Evolutionary conservation across 2,888 invertebrate genomes (phyloP), one percentile per base, ranked within the genome.

Genomic region (Temnothorax unifasciatus): DNA sequence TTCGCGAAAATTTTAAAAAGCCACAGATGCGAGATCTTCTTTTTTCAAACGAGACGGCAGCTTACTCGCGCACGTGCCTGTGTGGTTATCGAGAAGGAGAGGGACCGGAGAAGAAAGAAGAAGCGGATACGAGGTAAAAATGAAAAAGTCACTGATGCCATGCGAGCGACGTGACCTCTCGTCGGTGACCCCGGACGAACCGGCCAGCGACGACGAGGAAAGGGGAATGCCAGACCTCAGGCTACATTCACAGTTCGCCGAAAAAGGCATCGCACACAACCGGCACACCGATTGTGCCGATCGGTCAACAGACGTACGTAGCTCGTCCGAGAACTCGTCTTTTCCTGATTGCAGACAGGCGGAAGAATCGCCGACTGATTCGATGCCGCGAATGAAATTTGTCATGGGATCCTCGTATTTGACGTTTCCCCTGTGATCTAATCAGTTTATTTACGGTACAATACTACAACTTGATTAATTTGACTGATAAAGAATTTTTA

Each of bases 101-200:
- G 66, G 66, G 57, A 77, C 13, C n/a, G 66, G n/a, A 47, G 83
- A n/a, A 81, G 84, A 44, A 64, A 66, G 69, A 71, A 52, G 81
- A 84, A 54, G 73, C 76, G 66, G 73, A 76, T 59, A 75, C 79
- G 73, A 61, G 59, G 83, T 82, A 88, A 89, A 91, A 91, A 85
- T 90, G 90, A 91, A 90, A 91, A 91, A 90, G 89, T 89, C 90
- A 85, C 87, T 86, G 90, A 89, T 91, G 90, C 89, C 91, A 91
- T 91, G 92, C 91, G 91, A 92, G 91, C 91, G 92, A 90, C 89
- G 91, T 90, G 91, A 91, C 92, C 91, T 84, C 92, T 90, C 91
- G 90, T 92, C 89, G 91, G 84, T 90, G 91, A 91, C 91, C 91
- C 92, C 90, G 91, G 92, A 89, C 89, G 89, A 90, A 88, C 90